Conservation (phyloP, 2,888 invertebrate species). For the Ferrisia virgata region DNA sequence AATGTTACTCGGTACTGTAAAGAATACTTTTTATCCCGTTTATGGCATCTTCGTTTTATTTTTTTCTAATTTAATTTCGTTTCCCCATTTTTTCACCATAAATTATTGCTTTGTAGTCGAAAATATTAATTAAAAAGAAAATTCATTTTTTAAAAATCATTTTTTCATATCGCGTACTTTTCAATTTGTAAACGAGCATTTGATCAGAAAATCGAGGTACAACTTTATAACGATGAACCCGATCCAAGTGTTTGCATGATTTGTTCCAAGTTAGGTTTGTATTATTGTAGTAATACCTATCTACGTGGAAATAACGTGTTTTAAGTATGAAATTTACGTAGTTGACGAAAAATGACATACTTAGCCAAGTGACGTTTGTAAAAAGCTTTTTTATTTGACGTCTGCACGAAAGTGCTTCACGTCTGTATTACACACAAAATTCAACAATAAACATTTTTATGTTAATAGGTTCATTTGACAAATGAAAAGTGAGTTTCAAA, state of each 20-base stretch:
- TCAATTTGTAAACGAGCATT: neutral
- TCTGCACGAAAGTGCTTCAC: neutral
- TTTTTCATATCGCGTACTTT: neutral
- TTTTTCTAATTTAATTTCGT: constrained; percentile 8
- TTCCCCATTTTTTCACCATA: neutral
- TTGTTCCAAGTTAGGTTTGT: neutral
- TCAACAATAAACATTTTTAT: neutral
- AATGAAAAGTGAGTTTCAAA: neutral
- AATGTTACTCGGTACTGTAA: constrained; percentile 23
- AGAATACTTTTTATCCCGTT: constrained; percentile 8
- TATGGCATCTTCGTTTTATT: constrained; percentile 30
- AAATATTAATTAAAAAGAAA: constrained; percentile 13
- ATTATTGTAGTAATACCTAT: neutral
- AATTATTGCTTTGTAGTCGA: neutral
- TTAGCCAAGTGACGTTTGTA: neutral
- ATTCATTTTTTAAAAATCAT: neutral
- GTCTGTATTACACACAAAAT: neutral
- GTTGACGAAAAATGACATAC: neutral
- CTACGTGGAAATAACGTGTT: too few species aligned
- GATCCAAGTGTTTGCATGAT: neutral
- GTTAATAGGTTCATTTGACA: neutral
- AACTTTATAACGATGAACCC: too few species aligned
- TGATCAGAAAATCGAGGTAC: neutral
- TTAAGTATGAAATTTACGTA: neutral
- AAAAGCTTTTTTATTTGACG: neutral